Base-by-base conservation (phyloP, 1,140 invertebrate species). In the Charaxes varanes region DNA sequence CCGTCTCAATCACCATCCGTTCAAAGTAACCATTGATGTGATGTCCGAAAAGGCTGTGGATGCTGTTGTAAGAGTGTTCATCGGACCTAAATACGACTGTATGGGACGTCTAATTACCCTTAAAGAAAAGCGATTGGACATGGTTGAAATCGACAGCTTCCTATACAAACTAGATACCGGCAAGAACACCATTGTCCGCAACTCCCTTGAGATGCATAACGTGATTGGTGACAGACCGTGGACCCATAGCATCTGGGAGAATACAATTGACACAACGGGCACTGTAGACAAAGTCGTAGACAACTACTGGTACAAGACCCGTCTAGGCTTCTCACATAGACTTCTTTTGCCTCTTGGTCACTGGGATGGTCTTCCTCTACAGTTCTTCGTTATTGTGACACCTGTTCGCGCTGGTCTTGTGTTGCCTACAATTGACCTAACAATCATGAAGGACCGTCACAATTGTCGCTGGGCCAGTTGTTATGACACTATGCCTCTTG, bases 131-230 rank as follows among this genome's bases (percentile, higher is more conserved):
- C 86, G 87, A 42, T 81, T 87, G 18, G 85, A 88, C 58, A 89
- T 90, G 80, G 80, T 90, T 28, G 86, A 90, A 70, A 70, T 92
- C 36, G 90, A 92, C 55, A 88, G 88, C 51, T 92, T 91, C 80
- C 38, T 86, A 7, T 87, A 87, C 69, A 84, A 88, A 46, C 71
- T 93, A 16, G 76, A 85, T 10, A 82, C 87, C 17, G 90, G 91
- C 26, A 85, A 88, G 59, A 92, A 91, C 65, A 78, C 86, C 4
- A 88, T 92, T 34, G 69, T 77, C 0, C 73, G 79, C 38, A 66
- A 82, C 45, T 80, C 68, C 6, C 21, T 53, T 2, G 78, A 80
- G 16, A 79, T 83, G 73, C 65, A 77, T 47, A 60, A 62, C 8
- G 53, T 83, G 6, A 68, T 83, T 14, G 41, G 46, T 10, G 63